Conservation (phyloP, 2,888 invertebrate genomes). For the Noctua janthina region DNA sequence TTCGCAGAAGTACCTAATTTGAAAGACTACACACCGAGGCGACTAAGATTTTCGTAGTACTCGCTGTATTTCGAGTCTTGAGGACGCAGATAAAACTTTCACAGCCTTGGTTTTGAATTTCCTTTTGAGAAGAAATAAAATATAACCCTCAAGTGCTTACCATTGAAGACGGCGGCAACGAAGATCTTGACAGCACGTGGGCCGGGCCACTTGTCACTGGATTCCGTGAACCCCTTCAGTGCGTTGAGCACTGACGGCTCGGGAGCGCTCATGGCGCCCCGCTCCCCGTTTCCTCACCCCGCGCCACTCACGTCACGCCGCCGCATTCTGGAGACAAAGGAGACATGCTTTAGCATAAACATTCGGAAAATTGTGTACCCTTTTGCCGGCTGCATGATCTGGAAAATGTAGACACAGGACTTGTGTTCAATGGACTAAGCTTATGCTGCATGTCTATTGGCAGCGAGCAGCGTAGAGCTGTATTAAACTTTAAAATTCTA, state of each 20-base stretch:
- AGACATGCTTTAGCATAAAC: slow-evolving; percentile 35
- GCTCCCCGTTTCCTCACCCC: slow-evolving; percentile 76
- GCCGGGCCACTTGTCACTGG: slow-evolving; percentile 89
- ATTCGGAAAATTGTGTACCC: slow-evolving; percentile 1
- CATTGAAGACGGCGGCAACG: slow-evolving; percentile 90
- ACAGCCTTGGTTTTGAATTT: not conserved
- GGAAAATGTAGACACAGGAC: not conserved
- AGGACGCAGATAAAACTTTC: too few relatives aligned
- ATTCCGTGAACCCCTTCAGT: slow-evolving; percentile 85
- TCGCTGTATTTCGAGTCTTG: not conserved
- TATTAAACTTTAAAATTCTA: not conserved
- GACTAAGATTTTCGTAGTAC: not conserved
- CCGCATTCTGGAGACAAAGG: slow-evolving; percentile 79
- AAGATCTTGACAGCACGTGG: slow-evolving; percentile 91
- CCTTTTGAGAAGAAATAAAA: not conserved
- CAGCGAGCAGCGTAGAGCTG: too few relatives aligned
- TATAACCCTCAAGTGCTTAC: slow-evolving; percentile 70
- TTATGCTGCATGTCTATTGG: not conserved
- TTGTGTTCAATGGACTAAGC: not conserved
- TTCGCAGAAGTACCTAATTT: not conserved
- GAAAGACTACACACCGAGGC: not conserved
- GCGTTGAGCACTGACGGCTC: slow-evolving; percentile 89
- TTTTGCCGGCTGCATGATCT: slow-evolving; percentile 13
- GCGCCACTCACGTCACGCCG: slow-evolving; percentile 74
- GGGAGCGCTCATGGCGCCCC: slow-evolving; percentile 87